Base-by-base conservation (phyloP, 1,140 invertebrate species). In the Leptonema lineaticorne region DNA sequence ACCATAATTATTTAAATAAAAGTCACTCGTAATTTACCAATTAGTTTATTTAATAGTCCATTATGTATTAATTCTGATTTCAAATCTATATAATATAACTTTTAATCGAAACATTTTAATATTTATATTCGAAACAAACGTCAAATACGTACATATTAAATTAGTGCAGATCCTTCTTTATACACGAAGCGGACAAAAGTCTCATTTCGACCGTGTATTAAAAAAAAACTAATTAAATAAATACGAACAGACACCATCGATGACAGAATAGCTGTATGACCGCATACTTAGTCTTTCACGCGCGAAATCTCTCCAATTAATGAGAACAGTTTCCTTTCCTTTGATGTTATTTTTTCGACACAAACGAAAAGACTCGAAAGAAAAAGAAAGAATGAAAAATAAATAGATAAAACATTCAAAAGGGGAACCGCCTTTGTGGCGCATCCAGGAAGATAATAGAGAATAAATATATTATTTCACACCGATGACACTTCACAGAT, bases 251-350 rank as follows among this genome's bases (percentile, higher is more conserved):
- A 59, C 57, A 59, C 28, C 28, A 16, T 37, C 18, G 64, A 63
- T 37, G 69, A 68, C 69, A 67, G 50, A 63, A 45, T 64, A 16
- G 56, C 29, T 11, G 50, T 33, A 45, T 67, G 16, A 48, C 48
- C 27, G 37, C 63, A 56, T 70, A 33, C 59, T 70, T 67, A 64
- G 26, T 70, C 60, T 53, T 33, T 48, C 63, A 67, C 14, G 59
- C 65, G 64, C 27, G 60, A 67, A 70, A 63, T 63, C 63, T 22
- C 28, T 37, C 66, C 69, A 71, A 71, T 71, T 71, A 71, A 68
- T 68, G 56, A 68, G 68, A 63, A 71, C 67, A 45, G 68, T 71
- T 68, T 71, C 69, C 69, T 45, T 60, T 58, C 37, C 69, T 71
- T 71, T 71, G 69, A 71, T 68, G 20, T 41, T 11, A 3, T 33